phyloP scores from a whole-genome alignment of 2,113 vertebrate genomes.

The Rhinopomastus cyanomelas region DNA sequence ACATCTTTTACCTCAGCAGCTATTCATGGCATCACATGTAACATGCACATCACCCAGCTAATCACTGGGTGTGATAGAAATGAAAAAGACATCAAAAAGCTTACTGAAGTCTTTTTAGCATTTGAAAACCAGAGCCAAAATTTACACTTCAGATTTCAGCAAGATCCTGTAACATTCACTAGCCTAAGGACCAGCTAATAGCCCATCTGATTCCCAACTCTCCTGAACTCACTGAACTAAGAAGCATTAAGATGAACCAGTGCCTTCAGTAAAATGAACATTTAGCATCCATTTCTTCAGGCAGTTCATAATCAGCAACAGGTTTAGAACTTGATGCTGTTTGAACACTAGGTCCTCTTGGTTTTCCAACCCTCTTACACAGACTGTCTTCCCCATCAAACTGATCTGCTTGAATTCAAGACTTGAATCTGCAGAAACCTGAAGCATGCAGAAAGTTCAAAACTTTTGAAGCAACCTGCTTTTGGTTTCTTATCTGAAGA shows the following conservation, averaged over 20 bases:
- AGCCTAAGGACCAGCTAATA: neutral
- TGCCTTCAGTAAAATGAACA: neutral
- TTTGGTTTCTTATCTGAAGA: neutral
- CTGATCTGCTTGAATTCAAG: neutral
- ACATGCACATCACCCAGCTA: neutral
- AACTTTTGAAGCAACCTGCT: neutral
- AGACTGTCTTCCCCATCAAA: neutral
- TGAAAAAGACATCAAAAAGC: neutral
- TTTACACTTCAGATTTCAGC: neutral
- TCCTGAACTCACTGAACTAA: neutral
- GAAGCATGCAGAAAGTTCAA: neutral
- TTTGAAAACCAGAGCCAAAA: neutral
- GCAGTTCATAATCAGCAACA: neutral
- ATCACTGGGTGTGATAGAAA: neutral
- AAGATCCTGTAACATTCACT: neutral
- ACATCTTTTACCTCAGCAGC: neutral
- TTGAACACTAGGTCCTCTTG: neutral
- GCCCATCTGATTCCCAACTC: neutral
- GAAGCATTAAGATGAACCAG: neutral
- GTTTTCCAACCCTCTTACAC: neutral
- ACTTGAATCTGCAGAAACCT: neutral
- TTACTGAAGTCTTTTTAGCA: neutral
- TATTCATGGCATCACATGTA: neutral
- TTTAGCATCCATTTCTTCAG: neutral
- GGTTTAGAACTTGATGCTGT: neutral